Evolutionary conservation across 2,797 vertebrate species (phyloP).

Genomic region (Acipenser transmontanus): DNA sequence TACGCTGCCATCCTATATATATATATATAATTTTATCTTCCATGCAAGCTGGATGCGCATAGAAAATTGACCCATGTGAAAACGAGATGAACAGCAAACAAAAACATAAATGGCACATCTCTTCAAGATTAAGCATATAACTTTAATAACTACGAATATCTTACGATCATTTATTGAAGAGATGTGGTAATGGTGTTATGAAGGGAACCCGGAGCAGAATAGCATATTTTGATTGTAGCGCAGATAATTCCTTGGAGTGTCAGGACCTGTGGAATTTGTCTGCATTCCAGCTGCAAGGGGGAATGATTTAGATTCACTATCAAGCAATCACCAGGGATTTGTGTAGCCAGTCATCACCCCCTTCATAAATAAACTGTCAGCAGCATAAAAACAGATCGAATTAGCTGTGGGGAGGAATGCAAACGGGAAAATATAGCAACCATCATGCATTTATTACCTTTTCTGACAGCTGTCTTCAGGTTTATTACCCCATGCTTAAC

Average conservation of each 20-base stretch:
- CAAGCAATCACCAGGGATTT: slow-evolving; percentile 20
- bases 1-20: too few species aligned
- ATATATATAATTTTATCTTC: too few species aligned
- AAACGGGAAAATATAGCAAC: slow-evolving; percentile 33
- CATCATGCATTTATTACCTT: slow-evolving; percentile 38
- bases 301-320: slow-evolving; percentile 23
- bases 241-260: slow-evolving; percentile 20
- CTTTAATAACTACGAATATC: too few species aligned
- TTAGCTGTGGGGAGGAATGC: slow-evolving; percentile 35
- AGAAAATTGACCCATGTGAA: too few species aligned
- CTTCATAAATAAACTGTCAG: slow-evolving; percentile 59
- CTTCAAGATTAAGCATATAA: too few species aligned
- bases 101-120: too few species aligned
- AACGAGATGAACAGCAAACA: too few species aligned
- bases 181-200: slow-evolving; percentile 13
- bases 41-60: too few species aligned
- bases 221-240: slow-evolving; percentile 13
- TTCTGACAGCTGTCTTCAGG: slow-evolving; percentile 41
- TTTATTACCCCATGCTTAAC: slow-evolving; percentile 37
- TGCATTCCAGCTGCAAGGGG: slow-evolving; percentile 13
- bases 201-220: slow-evolving; percentile 26
- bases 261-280: slow-evolving; percentile 8
- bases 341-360: slow-evolving; percentile 28
- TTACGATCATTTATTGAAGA: too few species aligned
- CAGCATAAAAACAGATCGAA: slow-evolving; percentile 52